These are phyloP conservation scores for Drosophila subpulchrella DNA, from an alignment of 1,140 invertebrate genomes.

Conservation along the genomic window DNA sequence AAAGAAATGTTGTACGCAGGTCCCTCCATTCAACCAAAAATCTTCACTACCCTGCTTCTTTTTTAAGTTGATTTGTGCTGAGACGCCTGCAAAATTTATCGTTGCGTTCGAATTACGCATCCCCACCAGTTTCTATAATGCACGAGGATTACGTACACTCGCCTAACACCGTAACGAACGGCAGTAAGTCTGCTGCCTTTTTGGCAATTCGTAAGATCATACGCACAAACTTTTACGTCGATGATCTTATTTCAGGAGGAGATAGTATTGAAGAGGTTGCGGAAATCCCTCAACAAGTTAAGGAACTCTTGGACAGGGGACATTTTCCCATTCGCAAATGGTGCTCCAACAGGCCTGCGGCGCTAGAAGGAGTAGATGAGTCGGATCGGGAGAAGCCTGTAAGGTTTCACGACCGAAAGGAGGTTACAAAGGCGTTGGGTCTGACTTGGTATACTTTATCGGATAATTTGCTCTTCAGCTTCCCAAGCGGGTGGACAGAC, in stretches of 20 bases:
- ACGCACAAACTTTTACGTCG: background rate
- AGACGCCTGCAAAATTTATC: conserved; percentile 1
- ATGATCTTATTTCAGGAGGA: background rate
- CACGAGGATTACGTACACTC: background rate
- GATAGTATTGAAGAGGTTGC: background rate
- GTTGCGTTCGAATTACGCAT: background rate
- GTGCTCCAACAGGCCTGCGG: background rate
- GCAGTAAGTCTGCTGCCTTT: too few relatives aligned
- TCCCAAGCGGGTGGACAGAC: background rate
- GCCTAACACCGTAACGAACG: too few relatives aligned
- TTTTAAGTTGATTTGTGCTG: conserved; percentile 10
- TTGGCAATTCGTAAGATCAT: too few relatives aligned
- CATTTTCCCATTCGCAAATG: too few relatives aligned
- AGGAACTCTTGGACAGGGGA: too few relatives aligned
- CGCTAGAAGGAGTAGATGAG: background rate
- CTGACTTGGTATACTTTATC: background rate
- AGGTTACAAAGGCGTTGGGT: conserved; percentile 4
- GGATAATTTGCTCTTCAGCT: background rate
- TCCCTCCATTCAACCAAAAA: conserved; percentile 11
- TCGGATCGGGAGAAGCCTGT: background rate
- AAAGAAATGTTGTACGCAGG: conserved; percentile 4
- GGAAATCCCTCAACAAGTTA: background rate
- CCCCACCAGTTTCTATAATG: background rate
- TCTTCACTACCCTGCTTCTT: conserved; percentile 3
- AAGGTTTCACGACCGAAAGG: background rate